Base-by-base conservation (phyloP, 2,888 invertebrate species). In the Ornithoptera priamus region DNA sequence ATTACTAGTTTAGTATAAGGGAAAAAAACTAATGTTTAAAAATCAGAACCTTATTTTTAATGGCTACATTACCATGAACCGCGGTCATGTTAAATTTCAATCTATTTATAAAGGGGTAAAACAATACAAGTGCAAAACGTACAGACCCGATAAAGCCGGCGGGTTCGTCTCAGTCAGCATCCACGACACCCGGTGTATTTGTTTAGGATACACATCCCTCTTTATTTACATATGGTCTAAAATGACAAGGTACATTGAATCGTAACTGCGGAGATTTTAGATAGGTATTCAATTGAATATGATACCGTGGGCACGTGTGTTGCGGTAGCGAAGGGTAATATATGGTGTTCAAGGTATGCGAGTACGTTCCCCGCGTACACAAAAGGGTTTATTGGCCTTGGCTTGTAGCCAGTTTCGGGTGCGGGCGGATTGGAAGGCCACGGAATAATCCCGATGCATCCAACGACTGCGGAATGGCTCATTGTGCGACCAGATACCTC, bases 341-440 rank as follows among this genome's bases (percentile, higher is more conserved):
- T 75, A 78, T 81, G 83, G 81, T 82, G 82, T 81, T 80, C 78
- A 77, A 66, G 72, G 72, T 76, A 79, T 81, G 80, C 83, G 74
- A 73, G 72, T 73, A 75, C 73, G 75, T 77, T 65, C 58, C 57
- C 65, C 30, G 36, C 69, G 75, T 75, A 84, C 83, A 84, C 84
- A 82, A 82, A 81, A 81, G 84, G 85, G 89, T 86, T 90, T 87
- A 87, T 87, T 86, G 87, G 89, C 89, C 89, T 89, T 90, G 89
- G 89, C 87, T 81, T 78, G 77, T 75, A 80, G 89, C 89, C 89
- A 90, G 86, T 83, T 85, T 82, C 78, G 79, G 83, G 74, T 80
- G 79, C 82, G 78, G 74, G 78, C 83, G 82, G 83, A 86, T 88
- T 83, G 85, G 82, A 80, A 76, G 80, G 78, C 77, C 78, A 78